Evolutionary conservation across 2,113 vertebrate species (phyloP).

Genomic region (Lynx canadensis): DNA sequence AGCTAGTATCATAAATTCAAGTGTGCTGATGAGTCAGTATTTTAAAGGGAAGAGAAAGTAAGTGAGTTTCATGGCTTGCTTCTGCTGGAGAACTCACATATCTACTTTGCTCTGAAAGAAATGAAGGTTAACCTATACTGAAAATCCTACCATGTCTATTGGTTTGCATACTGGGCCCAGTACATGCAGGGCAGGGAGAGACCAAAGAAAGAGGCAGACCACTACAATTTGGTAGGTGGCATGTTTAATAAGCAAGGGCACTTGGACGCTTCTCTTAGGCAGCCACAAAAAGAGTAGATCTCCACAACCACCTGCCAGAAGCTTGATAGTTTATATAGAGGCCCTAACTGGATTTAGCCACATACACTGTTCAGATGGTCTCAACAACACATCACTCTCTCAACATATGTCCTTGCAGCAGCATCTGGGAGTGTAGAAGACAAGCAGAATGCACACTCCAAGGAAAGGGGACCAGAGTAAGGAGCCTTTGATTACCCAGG

Average conservation of each 20-base stretch:
- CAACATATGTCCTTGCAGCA: not conserved
- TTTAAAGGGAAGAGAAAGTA: not conserved
- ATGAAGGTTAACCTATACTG: not conserved
- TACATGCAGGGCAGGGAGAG: not conserved
- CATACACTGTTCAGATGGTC: not conserved
- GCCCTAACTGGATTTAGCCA: not conserved
- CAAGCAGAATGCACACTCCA: not conserved
- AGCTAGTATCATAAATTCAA: conserved; percentile 1
- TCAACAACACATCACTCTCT: not conserved
- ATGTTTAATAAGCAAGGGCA: not conserved
- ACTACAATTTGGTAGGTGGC: not conserved
- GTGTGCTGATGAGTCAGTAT: not conserved
- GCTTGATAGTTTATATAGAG: not conserved
- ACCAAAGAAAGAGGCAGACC: not conserved
- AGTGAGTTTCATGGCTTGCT: not conserved
- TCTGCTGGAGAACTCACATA: not conserved
- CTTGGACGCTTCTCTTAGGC: not conserved
- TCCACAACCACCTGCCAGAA: not conserved
- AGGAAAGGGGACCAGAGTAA: not conserved
- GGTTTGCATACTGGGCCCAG: not conserved
- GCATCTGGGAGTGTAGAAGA: not conserved
- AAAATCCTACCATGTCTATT: not conserved
- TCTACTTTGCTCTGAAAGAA: not conserved
- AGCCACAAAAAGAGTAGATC: not conserved
- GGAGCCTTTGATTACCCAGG: not conserved